These are phyloP conservation scores for Crenichthys baileyi DNA, from an alignment of 2,797 vertebrate species.

Conservation along the genomic window DNA sequence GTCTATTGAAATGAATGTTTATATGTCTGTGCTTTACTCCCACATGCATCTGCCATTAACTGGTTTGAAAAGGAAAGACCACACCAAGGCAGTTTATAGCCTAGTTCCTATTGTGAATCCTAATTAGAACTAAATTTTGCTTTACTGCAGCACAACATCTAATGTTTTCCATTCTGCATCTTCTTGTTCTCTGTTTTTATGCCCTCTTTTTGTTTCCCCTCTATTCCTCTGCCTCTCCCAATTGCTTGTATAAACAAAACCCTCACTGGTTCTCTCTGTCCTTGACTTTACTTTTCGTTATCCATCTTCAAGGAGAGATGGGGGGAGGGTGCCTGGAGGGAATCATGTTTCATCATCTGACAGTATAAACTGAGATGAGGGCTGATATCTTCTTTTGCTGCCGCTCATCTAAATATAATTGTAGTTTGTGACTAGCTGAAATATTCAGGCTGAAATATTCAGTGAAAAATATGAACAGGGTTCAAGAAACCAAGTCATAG, in stretches of 20 bases:
- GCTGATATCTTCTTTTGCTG: conserved; percentile 60
- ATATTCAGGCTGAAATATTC: conserved; percentile 24
- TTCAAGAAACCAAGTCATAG: conserved; percentile 67
- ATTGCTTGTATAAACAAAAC: conserved; percentile 68
- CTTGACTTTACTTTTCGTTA: conserved; percentile 72
- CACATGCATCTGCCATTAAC: neutral
- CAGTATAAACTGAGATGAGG: conserved; percentile 56
- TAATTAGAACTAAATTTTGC: conserved; percentile 4
- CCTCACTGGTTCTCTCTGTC: conserved; percentile 51
- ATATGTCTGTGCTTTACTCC: neutral
- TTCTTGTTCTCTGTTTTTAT: conserved; percentile 3
- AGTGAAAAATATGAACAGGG: conserved; percentile 35
- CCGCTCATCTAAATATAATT: conserved; percentile 48
- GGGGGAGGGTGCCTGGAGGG: conserved; percentile 55
- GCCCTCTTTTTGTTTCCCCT: neutral
- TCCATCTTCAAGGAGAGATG: conserved; percentile 67
- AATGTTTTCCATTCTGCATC: conserved; percentile 1
- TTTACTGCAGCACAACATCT: neutral
- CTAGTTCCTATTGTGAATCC: neutral
- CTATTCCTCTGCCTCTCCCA: conserved; percentile 30
- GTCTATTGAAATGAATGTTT: neutral
- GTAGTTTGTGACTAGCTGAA: conserved; percentile 41
- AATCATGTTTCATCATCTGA: conserved; percentile 74
- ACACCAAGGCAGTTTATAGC: neutral
- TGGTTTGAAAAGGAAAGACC: neutral